These are phyloP conservation scores for Triops longicaudatus DNA, from an alignment of 1,140 invertebrate species.

Conservation along the genomic window DNA sequence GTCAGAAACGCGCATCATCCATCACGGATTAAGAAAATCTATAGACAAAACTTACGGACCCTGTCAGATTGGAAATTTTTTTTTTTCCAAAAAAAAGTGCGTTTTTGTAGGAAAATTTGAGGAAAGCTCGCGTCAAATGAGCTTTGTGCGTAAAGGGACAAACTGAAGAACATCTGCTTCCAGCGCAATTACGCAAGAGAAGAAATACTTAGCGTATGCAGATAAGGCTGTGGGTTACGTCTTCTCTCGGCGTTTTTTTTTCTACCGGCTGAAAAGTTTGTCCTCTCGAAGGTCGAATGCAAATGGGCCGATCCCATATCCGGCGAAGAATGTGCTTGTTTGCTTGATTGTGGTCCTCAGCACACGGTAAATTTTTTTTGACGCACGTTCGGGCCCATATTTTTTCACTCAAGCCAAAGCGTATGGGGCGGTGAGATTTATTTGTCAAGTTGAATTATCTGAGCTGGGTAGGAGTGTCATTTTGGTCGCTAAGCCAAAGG, in stretches of 20 bases:
- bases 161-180: too few relatives aligned
- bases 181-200: too few relatives aligned
- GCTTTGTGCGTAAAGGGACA: too few relatives aligned
- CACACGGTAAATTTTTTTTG: not conserved
- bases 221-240: not conserved
- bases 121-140: too few relatives aligned
- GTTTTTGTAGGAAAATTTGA: not conserved
- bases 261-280: not conserved
- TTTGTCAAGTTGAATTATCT: constrained; percentile 9
- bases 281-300: constrained; percentile 1
- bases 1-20: not conserved
- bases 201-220: not conserved
- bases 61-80: not conserved
- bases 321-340: constrained; percentile 4
- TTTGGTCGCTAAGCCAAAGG: not conserved
- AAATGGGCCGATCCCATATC: constrained; percentile 8
- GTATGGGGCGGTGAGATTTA: not conserved
- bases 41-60: not conserved
- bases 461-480: not conserved
- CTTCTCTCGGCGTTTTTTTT: not conserved
- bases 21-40: not conserved
- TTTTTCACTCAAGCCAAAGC: not conserved
- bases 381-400: not conserved
- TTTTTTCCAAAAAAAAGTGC: not conserved
- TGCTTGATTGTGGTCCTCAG: not conserved